These are phyloP conservation scores for Illadopsis cleaveri DNA, from an alignment of 2,113 vertebrate species.

Conservation along the genomic window DNA sequence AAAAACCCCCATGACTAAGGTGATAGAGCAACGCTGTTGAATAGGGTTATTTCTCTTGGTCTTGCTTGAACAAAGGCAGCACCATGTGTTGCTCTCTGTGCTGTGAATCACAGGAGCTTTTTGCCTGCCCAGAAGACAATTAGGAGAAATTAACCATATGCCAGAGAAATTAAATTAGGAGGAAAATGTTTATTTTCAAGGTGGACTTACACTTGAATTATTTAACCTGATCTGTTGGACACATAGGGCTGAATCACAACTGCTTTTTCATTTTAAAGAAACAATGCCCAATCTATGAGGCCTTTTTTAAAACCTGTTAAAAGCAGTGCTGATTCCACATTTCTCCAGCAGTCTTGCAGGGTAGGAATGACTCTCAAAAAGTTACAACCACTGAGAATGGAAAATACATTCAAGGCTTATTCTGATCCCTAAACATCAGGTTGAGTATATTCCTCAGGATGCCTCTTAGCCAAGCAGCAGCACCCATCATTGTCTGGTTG, in stretches of 20 bases:
- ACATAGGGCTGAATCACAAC: not conserved
- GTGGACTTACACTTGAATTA: not conserved
- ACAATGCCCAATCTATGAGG: not conserved
- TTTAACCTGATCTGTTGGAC: not conserved
- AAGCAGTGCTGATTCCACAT: not conserved
- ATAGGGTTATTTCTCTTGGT: not conserved
- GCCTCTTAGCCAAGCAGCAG: not conserved
- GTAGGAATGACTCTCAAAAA: not conserved
- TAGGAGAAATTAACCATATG: not conserved
- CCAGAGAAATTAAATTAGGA: not conserved
- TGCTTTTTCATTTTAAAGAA: constrained; percentile 13
- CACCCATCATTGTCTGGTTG: not conserved
- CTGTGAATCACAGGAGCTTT: not conserved
- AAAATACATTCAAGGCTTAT: constrained; percentile 12
- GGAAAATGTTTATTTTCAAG: constrained; percentile 5
- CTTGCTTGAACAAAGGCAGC: not conserved
- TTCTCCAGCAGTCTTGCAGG: not conserved
- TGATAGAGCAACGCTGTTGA: not conserved
- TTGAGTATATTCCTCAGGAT: not conserved
- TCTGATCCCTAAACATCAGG: not conserved
- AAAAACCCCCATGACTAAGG: not conserved
- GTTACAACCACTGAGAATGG: not conserved
- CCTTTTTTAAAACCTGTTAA: not conserved
- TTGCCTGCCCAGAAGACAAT: not conserved
- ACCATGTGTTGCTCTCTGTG: constrained; percentile 33